A percentile compares a stretch with the other conserved stretches of the same genome.
phyloP scores from a whole-genome alignment of 2,113 vertebrate species.

The Archilochus colubris region DNA sequence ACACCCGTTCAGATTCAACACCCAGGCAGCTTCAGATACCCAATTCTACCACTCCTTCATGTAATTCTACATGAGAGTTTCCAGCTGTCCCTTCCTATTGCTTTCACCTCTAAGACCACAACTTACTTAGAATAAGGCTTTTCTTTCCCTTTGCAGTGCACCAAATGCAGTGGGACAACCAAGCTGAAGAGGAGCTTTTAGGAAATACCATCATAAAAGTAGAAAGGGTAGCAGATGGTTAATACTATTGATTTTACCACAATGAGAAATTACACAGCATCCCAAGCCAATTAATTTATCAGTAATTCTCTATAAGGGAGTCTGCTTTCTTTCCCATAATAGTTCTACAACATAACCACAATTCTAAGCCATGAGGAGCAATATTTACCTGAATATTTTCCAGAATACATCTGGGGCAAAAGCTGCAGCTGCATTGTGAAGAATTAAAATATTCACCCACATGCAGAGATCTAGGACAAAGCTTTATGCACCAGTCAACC shows the following conservation, averaged over 20 bases:
- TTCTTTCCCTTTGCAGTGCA: background rate
- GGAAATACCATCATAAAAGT: background rate
- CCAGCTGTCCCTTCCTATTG: background rate
- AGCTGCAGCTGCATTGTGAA: background rate
- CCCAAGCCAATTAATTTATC: background rate
- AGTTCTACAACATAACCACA: background rate
- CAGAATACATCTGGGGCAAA: background rate
- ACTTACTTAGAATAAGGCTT: fast-evolving
- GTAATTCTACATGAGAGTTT: too few species aligned
- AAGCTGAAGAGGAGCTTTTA: background rate
- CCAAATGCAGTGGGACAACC: background rate
- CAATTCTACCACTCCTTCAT: fast-evolving
- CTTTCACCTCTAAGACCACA: background rate
- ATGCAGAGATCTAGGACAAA: background rate
- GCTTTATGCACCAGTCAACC: background rate
- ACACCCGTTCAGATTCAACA: fast-evolving
- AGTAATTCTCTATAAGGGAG: background rate
- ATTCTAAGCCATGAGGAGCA: background rate
- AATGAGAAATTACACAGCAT: background rate
- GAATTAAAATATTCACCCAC: background rate
- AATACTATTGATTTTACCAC: background rate
- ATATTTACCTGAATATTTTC: background rate
- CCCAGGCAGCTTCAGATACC: background rate
- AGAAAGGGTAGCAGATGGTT: background rate
- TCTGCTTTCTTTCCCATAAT: background rate